phyloP scores from a whole-genome alignment of 2,113 vertebrate genomes.

The Perca flavescens region DNA sequence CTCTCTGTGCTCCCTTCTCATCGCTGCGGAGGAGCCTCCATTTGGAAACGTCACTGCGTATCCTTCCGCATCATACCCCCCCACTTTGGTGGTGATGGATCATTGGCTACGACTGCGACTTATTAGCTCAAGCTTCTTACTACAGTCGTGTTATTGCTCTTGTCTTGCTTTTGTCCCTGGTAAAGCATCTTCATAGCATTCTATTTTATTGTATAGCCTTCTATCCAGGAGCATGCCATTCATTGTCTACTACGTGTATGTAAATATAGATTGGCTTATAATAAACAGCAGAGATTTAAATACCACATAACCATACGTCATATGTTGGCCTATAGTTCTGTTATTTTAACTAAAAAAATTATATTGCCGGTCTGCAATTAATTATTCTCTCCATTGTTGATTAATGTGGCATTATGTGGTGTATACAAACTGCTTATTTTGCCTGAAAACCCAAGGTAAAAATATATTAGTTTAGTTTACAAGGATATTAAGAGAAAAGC shows the following conservation, averaged over 20 bases:
- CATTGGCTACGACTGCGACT: not conserved
- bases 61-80: slow-evolving; percentile 62
- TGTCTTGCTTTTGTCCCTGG: not conserved
- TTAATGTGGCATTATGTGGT: not conserved
- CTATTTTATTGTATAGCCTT: not conserved
- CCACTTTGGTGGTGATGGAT: slow-evolving; percentile 11
- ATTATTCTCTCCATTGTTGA: not conserved
- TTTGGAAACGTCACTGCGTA: slow-evolving; percentile 77
- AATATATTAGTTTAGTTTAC: not conserved
- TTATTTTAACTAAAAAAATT: too few species aligned
- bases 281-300: too few species aligned
- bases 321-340: too few species aligned
- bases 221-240: not conserved
- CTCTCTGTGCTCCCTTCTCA: slow-evolving; percentile 62
- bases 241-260: not conserved
- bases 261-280: too few species aligned
- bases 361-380: not conserved
- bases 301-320: too few species aligned
- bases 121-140: not conserved
- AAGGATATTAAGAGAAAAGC: not conserved
- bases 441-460: not conserved
- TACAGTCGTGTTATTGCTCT: not conserved
- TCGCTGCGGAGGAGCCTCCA: slow-evolving; percentile 77
- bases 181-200: not conserved
- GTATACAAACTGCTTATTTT: not conserved